Evolutionary conservation across 2,888 invertebrate genomes (phyloP), one percentile per base, ranked within the genome.

Genomic region (Dryadula phaetusa): DNA sequence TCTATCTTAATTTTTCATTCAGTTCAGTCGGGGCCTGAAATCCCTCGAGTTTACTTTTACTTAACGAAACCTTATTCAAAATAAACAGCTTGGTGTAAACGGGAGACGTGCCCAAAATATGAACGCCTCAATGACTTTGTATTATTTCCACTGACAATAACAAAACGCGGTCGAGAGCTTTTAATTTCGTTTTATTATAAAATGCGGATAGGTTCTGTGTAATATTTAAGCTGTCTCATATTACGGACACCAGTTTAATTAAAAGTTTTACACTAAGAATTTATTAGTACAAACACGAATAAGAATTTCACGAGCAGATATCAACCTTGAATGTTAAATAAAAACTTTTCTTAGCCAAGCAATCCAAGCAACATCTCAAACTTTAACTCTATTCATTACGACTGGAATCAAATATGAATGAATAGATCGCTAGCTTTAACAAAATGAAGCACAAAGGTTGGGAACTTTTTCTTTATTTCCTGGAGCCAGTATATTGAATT

Each of bases 1-100:
- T 37, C 46, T 64, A 78, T 81, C 84, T 84, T 85, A 88, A 88
- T 88, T 88, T 90, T 90, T 88, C 83, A 89, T 87, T 87, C 86
- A 82, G 77, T 82, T 79, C 84, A 78, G 81, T 81, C 77, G 82
- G 82, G 79, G 76, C 74, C 79, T 70, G 75, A 75, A 79, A 74
- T 84, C 84, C 84, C 85, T 72, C 65, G 83, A 83, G 88, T 86
- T 89, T 87, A 82, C 87, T 88, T 90, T 88, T 86, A 87, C 88
- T 89, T 88, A 89, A 82, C 83, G 79, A 82, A 86, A 87, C 87
- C 88, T 90, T 89, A 90, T 90, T 91, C 89, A 90, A 90, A 90
- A 88, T 87, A 90, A 91, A 90, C 90, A 90, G 82, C 80, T 79
- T 80, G 83, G 87, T 85, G 88, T 88, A 87, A 90, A 88, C 86